A percentile compares a stretch with the other conserved stretches of the same genome.
phyloP scores from a whole-genome alignment of 1,140 invertebrate genomes.

The Meteorus sp. region DNA sequence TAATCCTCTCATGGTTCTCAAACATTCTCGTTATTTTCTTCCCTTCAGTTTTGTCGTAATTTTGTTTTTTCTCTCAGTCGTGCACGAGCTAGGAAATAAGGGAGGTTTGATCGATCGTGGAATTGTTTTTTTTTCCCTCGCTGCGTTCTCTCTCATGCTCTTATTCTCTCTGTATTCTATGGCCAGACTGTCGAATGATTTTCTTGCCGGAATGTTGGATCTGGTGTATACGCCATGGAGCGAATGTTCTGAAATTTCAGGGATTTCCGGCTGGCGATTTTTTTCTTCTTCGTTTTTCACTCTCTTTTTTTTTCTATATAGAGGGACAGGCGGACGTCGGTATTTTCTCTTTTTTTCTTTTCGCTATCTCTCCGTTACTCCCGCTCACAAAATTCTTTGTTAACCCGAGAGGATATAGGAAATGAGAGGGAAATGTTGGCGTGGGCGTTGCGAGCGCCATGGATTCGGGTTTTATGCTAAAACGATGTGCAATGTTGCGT shows the following conservation, averaged over 20 bases:
- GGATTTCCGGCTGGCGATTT: not conserved
- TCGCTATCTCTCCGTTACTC: not conserved
- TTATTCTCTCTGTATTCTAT: slow-evolving; percentile 3
- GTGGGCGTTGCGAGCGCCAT: slow-evolving; percentile 11
- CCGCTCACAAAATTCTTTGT: not conserved
- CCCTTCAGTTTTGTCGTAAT: not conserved
- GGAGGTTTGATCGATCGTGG: slow-evolving; percentile 28
- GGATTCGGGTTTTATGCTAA: slow-evolving; percentile 22
- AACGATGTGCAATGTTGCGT: slow-evolving; percentile 30
- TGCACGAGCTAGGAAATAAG: slow-evolving; percentile 20
- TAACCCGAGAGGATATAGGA: not conserved
- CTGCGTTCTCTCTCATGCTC: slow-evolving; percentile 2
- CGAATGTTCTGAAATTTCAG: not conserved
- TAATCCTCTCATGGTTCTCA: not conserved
- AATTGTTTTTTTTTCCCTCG: slow-evolving; percentile 21
- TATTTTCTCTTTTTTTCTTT: too few species aligned
- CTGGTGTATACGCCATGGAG: not conserved
- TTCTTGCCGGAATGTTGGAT: not conserved
- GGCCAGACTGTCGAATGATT: slow-evolving; percentile 17
- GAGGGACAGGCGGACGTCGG: too few species aligned
- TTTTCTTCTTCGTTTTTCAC: not conserved
- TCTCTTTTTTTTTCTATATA: not conserved
- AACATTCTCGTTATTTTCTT: slow-evolving; percentile 2
- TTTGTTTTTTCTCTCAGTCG: not conserved
- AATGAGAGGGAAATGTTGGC: slow-evolving; percentile 22